Evolutionary conservation across 2,888 invertebrate genomes (phyloP).

Genomic region (Spatulosminthurus flaviceps): DNA sequence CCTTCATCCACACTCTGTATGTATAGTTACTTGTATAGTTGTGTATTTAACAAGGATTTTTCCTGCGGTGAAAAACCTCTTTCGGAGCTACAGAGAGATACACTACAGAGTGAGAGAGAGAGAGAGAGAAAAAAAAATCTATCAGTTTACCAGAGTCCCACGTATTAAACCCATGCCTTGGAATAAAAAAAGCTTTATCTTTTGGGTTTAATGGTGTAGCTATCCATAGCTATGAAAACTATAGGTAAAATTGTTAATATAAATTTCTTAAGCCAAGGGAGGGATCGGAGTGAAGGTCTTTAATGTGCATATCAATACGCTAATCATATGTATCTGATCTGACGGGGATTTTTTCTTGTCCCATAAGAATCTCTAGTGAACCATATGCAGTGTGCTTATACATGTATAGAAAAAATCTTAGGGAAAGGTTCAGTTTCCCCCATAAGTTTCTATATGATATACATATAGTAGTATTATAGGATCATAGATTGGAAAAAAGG

Average conservation of each 20-base stretch:
- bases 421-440: too few species aligned
- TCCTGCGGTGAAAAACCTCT: constrained; percentile 5
- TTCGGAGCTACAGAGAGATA: too few species aligned
- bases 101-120: too few species aligned
- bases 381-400: neutral
- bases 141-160: neutral
- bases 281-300: neutral
- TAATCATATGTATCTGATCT: constrained; percentile 13
- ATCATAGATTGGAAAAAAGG: neutral
- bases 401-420: neutral
- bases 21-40: too few species aligned
- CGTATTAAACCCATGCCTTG: too few species aligned
- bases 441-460: too few species aligned
- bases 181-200: too few species aligned
- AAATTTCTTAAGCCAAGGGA: too few species aligned
- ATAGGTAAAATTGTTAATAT: too few species aligned
- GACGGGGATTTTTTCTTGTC: neutral
- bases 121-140: neutral
- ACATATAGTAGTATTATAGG: neutral
- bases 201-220: too few species aligned
- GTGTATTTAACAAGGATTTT: neutral
- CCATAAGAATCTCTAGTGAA: neutral
- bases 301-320: neutral
- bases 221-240: too few species aligned
- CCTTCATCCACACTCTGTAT: too few species aligned